These are phyloP conservation scores for Philereme vetulata DNA, from an alignment of 2,888 invertebrate species.

Conservation along the genomic window DNA sequence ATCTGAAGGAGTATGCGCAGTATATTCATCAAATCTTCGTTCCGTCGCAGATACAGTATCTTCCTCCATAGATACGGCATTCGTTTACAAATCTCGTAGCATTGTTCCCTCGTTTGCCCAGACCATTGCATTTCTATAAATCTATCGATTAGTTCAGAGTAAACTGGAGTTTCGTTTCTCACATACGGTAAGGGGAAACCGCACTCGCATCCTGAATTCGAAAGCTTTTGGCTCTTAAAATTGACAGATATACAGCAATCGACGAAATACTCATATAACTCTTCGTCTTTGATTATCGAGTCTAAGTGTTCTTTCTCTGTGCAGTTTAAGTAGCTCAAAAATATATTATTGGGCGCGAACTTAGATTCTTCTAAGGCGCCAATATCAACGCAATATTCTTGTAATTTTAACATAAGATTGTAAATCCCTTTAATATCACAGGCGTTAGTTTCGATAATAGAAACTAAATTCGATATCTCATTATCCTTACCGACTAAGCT, in stretches of 20 bases:
- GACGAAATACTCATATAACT: slow-evolving; percentile 78
- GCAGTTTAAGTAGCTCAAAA: slow-evolving; percentile 68
- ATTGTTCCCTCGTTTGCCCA: slow-evolving; percentile 67
- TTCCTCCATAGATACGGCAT: slow-evolving; percentile 87
- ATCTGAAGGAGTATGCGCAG: slow-evolving; percentile 85
- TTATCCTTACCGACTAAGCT: slow-evolving; percentile 69
- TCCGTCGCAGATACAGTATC: slow-evolving; percentile 76
- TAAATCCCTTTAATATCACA: slow-evolving; percentile 78
- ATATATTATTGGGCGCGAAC: slow-evolving; percentile 70
- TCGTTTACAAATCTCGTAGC: slow-evolving; percentile 80
- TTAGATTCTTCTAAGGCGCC: slow-evolving; percentile 68
- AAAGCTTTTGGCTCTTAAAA: slow-evolving; percentile 64
- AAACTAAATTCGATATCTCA: slow-evolving; percentile 72
- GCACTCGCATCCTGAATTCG: slow-evolving; percentile 82
- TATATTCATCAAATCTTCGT: slow-evolving; percentile 77
- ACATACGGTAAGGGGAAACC: slow-evolving; percentile 83
- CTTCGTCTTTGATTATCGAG: slow-evolving; percentile 65
- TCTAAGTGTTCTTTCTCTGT: slow-evolving; percentile 57
- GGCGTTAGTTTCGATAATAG: slow-evolving; percentile 66
- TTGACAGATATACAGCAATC: slow-evolving; percentile 84
- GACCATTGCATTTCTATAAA: slow-evolving; percentile 81
- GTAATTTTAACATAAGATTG: slow-evolving; percentile 67
- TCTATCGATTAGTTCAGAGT: slow-evolving; percentile 81
- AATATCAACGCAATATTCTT: slow-evolving; percentile 71
- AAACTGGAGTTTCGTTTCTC: slow-evolving; percentile 71